Percentiles rank a stretch among this genome's conserved stretches.
These are phyloP conservation scores for Hucho hucho DNA, from an alignment of 2,113 vertebrate species.

Conservation along the genomic window DNA sequence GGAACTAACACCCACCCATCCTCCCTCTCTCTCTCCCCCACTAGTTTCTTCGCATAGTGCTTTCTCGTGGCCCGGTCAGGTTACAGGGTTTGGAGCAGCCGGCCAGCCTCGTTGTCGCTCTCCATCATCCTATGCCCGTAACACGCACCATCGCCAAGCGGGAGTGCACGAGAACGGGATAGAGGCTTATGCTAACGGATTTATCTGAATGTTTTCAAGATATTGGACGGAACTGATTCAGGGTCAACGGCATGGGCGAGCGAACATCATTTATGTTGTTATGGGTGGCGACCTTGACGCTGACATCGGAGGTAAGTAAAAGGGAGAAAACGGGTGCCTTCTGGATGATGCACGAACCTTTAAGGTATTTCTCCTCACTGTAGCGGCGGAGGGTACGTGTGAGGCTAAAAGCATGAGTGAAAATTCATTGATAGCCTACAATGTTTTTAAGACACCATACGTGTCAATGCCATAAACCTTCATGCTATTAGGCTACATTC, in stretches of 20 bases:
- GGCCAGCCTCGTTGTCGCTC: conserved; percentile 19
- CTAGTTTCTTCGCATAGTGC: not conserved
- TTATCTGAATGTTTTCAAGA: not conserved
- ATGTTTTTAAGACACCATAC: too few relatives aligned
- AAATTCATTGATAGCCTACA: not conserved
- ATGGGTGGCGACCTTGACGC: conserved; percentile 71
- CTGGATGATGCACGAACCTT: not conserved
- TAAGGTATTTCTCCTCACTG: not conserved
- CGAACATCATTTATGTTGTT: conserved; percentile 66
- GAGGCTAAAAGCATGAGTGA: not conserved
- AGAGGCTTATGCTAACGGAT: not conserved
- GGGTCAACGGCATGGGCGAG: conserved; percentile 65
- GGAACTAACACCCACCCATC: too few relatives aligned
- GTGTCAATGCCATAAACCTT: too few relatives aligned
- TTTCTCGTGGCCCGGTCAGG: conserved; percentile 20
- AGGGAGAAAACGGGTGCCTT: conserved; percentile 22
- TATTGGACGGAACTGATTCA: conserved; percentile 22
- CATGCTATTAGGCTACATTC: too few relatives aligned
- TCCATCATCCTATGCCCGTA: conserved; percentile 34
- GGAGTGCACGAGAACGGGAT: conserved; percentile 35
- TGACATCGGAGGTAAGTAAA: conserved; percentile 73
- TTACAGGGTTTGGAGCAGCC: conserved; percentile 46
- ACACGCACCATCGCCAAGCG: conserved; percentile 21
- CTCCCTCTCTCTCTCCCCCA: too few relatives aligned
- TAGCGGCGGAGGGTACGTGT: not conserved